Percentiles rank a stretch among this genome's conserved stretches.
phyloP scores from a whole-genome alignment of 2,113 vertebrate genomes.

The Carettochelys insculpta region DNA sequence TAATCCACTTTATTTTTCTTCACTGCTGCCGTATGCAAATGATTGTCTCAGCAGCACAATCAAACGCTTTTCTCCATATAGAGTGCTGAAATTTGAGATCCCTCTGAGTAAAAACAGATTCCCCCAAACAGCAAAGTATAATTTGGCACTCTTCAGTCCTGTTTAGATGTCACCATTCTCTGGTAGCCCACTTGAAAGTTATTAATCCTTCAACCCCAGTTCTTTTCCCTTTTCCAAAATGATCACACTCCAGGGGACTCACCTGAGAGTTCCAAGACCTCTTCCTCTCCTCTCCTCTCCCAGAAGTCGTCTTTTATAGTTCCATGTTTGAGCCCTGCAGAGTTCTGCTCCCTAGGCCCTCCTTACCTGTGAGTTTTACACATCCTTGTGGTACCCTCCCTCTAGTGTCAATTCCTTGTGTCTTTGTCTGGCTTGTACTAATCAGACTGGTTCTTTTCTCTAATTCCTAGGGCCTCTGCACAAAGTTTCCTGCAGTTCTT shows the following conservation, averaged over 20 bases:
- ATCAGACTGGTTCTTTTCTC: not conserved
- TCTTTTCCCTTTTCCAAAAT: not conserved
- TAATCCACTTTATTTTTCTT: too few species aligned
- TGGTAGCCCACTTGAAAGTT: not conserved
- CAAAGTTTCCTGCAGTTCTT: not conserved
- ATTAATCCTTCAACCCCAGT: not conserved
- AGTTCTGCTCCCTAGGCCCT: not conserved
- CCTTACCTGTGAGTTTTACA: not conserved
- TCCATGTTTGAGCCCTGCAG: not conserved
- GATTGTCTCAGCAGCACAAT: too few species aligned
- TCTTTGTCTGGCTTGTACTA: not conserved
- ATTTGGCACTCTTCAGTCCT: not conserved
- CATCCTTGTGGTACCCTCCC: not conserved
- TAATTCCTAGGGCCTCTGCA: not conserved
- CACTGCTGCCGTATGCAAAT: too few species aligned
- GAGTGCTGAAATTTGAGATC: not conserved
- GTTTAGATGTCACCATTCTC: not conserved
- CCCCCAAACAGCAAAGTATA: not conserved
- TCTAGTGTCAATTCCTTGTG: not conserved
- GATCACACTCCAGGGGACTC: not conserved
- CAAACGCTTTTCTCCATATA: too few species aligned
- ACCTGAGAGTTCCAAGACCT: not conserved
- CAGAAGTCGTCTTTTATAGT: not conserved
- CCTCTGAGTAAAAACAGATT: not conserved
- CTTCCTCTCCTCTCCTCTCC: not conserved